A percentile compares a stretch with the other conserved stretches of the same genome.
Conservation (phyloP, 2,888 invertebrate genomes). For the Xanthia icteritia region DNA sequence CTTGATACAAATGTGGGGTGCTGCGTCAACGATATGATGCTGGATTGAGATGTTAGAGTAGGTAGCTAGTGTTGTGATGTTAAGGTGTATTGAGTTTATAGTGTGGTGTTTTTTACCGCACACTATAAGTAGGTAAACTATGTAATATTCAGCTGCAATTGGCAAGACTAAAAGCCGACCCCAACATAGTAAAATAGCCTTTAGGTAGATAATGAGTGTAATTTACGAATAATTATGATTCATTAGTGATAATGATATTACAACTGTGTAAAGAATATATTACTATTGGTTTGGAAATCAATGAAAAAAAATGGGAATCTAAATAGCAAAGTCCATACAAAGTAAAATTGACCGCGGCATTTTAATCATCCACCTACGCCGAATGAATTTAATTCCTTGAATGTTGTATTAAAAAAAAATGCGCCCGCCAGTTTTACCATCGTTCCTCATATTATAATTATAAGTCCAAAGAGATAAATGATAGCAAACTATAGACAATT, state of each 20-base stretch:
- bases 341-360: background rate
- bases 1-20: constrained; percentile 88
- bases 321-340: background rate
- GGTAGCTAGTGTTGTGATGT: constrained; percentile 8
- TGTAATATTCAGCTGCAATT: too few relatives aligned
- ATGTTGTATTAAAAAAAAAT: too few relatives aligned
- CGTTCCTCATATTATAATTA: too few relatives aligned
- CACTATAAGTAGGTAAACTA: background rate
- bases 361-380: constrained; percentile 4
- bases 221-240: background rate
- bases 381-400: too few relatives aligned
- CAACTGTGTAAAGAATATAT: background rate
- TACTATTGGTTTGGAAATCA: background rate
- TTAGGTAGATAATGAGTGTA: background rate
- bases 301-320: background rate
- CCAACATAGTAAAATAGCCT: background rate
- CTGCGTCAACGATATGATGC: constrained; percentile 63
- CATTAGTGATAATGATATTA: background rate
- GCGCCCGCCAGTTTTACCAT: background rate
- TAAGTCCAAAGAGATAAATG: too few relatives aligned
- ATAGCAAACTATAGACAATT: background rate
- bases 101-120: too few relatives aligned
- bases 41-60: constrained; percentile 55
- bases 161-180: too few relatives aligned
- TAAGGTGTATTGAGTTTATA: background rate